Percentiles rank a stretch among this genome's conserved stretches.
These are phyloP conservation scores for Telenomus remus DNA, from an alignment of 1,140 invertebrate species.

Conservation along the genomic window DNA sequence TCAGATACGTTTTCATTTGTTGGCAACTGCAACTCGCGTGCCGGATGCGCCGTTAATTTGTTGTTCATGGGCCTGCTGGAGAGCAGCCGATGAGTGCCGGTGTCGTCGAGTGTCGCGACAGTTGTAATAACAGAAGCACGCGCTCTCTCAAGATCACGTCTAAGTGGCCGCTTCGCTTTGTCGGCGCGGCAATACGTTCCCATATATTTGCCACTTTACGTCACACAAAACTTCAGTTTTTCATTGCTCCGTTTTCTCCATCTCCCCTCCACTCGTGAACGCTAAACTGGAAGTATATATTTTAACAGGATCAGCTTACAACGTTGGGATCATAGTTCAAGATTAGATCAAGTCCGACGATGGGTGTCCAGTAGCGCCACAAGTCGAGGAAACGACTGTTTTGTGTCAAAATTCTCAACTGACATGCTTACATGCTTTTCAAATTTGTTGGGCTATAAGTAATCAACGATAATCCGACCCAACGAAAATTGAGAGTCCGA, in stretches of 20 bases:
- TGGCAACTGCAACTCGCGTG: constrained; percentile 18
- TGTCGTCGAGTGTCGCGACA: constrained; percentile 49
- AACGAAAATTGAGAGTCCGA: too few species aligned
- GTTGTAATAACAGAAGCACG: constrained; percentile 68
- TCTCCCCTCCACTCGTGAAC: background rate
- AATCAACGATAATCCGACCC: too few species aligned
- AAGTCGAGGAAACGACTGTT: constrained; percentile 21
- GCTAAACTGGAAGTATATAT: too few species aligned
- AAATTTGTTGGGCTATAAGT: too few species aligned
- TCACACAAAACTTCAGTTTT: constrained; percentile 23
- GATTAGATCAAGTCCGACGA: constrained; percentile 2
- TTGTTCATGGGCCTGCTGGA: constrained; percentile 14
- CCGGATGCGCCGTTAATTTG: constrained; percentile 38
- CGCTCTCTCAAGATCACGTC: constrained; percentile 36
- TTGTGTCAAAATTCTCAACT: constrained; percentile 4
- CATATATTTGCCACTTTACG: constrained; percentile 46
- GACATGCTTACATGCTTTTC: too few species aligned
- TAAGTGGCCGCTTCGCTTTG: constrained; percentile 46
- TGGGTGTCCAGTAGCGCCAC: constrained; percentile 17
- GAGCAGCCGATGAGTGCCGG: constrained; percentile 27
- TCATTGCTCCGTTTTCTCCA: background rate
- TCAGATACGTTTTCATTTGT: constrained; percentile 26
- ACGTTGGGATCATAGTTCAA: background rate
- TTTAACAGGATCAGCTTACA: constrained; percentile 14
- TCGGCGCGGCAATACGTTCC: constrained; percentile 35